These are phyloP conservation scores for Xylota sylvarum DNA, from an alignment of 2,888 invertebrate species.

Conservation along the genomic window DNA sequence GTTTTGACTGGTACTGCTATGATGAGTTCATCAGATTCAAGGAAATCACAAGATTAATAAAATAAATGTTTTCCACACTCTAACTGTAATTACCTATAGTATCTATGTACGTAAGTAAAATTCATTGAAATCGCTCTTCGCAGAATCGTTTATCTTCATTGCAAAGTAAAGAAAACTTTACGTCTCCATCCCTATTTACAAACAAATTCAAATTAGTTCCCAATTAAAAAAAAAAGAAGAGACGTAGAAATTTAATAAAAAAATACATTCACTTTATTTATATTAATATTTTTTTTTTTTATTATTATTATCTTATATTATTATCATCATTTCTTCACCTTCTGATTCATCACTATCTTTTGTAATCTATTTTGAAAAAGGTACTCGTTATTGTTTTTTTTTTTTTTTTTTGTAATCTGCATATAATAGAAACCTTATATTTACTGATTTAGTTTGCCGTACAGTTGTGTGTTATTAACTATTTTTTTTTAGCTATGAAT, in stretches of 20 bases:
- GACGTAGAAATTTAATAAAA: slow-evolving; percentile 40
- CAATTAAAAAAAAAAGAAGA: slow-evolving; percentile 13
- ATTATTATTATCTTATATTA: slow-evolving; percentile 62
- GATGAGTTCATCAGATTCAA: background rate
- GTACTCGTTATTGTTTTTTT: slow-evolving; percentile 62
- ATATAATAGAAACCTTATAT: slow-evolving; percentile 69
- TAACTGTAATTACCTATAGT: background rate
- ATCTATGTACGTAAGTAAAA: background rate
- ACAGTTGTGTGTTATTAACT: slow-evolving; percentile 57
- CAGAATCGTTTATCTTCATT: slow-evolving; percentile 15
- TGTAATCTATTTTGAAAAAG: slow-evolving; percentile 73
- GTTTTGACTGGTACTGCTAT: background rate
- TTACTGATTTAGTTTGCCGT: slow-evolving; percentile 64
- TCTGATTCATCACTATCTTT: slow-evolving; percentile 62
- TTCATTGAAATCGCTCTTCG: background rate
- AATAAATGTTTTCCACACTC: background rate
- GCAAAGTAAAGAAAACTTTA: background rate
- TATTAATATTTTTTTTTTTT: slow-evolving; percentile 61
- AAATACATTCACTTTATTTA: slow-evolving; percentile 67
- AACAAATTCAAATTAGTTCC: slow-evolving; percentile 11
- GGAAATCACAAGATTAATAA: background rate
- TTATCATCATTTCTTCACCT: slow-evolving; percentile 42
- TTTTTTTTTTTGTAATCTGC: slow-evolving; percentile 41
- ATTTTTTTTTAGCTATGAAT: slow-evolving; percentile 69
- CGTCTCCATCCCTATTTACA: background rate